A percentile compares a stretch with the other conserved stretches of the same genome.
Conservation (phyloP, 2,113 vertebrate species). For the Stigmatopora nigra region DNA sequence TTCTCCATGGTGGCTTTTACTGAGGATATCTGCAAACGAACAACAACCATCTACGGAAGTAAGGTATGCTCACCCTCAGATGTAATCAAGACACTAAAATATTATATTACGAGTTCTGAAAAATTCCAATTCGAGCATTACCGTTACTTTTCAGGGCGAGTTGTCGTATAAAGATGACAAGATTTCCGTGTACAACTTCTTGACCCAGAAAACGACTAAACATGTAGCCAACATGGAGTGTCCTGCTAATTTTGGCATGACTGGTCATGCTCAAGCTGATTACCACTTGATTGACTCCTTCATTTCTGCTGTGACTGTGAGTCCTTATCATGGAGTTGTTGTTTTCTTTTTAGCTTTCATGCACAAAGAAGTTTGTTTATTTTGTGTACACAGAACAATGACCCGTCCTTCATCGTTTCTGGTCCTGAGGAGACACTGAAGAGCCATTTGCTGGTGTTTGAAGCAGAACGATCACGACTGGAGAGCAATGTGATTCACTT, state of each 20-base stretch:
- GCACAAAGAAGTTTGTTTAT: background rate
- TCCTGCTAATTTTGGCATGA: constrained; percentile 33
- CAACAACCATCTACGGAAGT: constrained; percentile 72
- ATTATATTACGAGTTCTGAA: background rate
- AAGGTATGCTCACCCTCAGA: constrained; percentile 55
- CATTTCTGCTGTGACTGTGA: constrained; percentile 73
- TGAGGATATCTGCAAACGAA: constrained; percentile 62
- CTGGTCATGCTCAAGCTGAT: constrained; percentile 68
- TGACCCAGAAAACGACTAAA: constrained; percentile 56
- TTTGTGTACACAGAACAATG: constrained; percentile 50
- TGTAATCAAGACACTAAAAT: background rate
- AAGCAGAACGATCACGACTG: constrained; percentile 66
- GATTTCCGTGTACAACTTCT: constrained; percentile 69
- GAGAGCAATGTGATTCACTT: constrained; percentile 65
- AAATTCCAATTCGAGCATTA: background rate
- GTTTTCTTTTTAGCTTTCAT: background rate
- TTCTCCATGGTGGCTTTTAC: constrained; percentile 81
- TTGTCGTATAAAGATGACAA: constrained; percentile 51
- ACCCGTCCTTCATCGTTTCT: constrained; percentile 61
- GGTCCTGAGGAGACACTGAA: constrained; percentile 65
- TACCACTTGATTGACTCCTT: constrained; percentile 72
- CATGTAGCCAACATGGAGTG: constrained; percentile 22
- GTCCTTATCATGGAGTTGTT: constrained; percentile 19
- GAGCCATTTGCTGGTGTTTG: constrained; percentile 73
- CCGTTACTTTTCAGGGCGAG: constrained; percentile 61